These are phyloP conservation scores for Teleopsis dalmanni DNA, from an alignment of 1,140 invertebrate species.

Conservation along the genomic window DNA sequence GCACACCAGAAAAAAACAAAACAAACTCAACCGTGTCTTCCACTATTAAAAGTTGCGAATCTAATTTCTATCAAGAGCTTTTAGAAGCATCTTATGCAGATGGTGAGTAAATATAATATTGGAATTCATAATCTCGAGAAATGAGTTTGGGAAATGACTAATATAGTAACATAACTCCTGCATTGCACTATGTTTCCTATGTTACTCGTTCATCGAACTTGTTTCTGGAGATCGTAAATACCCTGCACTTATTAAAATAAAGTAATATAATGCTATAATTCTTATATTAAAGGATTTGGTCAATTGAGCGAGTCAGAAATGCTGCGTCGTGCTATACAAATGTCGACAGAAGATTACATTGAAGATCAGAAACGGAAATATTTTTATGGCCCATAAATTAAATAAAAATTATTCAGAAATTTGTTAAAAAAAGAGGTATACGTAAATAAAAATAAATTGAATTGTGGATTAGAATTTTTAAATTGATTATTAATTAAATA, in stretches of 20 bases:
- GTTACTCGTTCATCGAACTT: not conserved
- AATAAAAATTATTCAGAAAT: no score
- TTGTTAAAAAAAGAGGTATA: no score
- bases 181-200: not conserved
- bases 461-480: no score
- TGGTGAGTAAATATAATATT: conserved; percentile 21
- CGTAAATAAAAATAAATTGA: no score
- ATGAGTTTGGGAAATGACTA: no score
- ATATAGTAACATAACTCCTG: no score
- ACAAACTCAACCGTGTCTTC: conserved; percentile 5
- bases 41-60: conserved; percentile 19
- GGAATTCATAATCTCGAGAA: not conserved
- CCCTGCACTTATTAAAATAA: no score
- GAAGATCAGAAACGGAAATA: conserved; percentile 40
- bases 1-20: conserved; percentile 22
- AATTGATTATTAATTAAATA: no score
- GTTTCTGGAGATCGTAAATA: not conserved
- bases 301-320: conserved; percentile 36
- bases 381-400: conserved; percentile 29
- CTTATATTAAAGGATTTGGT: conserved; percentile 19
- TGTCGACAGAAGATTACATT: conserved; percentile 41
- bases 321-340: conserved; percentile 40
- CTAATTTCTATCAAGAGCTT: conserved; percentile 39
- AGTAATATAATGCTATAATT: conserved; percentile 3
- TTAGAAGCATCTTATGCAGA: conserved; percentile 40